Base-by-base conservation (phyloP, 2,888 invertebrate genomes). In the Gryllus longicercus region DNA sequence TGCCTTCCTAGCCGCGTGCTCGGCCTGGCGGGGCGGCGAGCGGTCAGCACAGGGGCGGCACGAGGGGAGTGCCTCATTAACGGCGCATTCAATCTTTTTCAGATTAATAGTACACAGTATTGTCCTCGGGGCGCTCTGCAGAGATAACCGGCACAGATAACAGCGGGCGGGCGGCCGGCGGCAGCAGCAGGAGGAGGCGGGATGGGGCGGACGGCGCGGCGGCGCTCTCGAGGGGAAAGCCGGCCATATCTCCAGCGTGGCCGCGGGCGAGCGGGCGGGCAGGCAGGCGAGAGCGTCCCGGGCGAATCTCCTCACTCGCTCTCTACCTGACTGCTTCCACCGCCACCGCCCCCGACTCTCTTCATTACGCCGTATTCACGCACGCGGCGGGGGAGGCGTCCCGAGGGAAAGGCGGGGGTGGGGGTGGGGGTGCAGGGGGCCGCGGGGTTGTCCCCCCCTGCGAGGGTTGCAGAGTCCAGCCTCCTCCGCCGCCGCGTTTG, bases 301-400 rank as follows among this genome's bases (percentile, higher is more conserved):
- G 51, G 78, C 51, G 38, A 38, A 38, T 38, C 23, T 51, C 78
- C 78, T 78, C 51, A 51, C 51, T 50, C 51, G 51, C 50, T 23
- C 78, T 50, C 51, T 50, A 50, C 78, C 78, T 50, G 49, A 38
- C 77, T 18, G 38, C 49, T 50, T 50, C 50, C 77, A 21, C 77
- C 14, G 23, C 77, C n/a, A 18, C 49, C 49, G 23, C 78, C 51
- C 51, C 50, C 78, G 51, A 25, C 78, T 78, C 51, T 50, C 78
- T 51, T 78, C 78, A 50, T 23, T 63, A 63, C 63, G 63, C 63
- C n/a, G 63, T n/a, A 63, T 63, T 63, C 63, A 63, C 63, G 63
- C 63, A 63, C 63, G 63, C 63, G 63, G 63, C 63, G n/a, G 63
- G 63, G 38, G 63, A 63, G n/a, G 63, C n/a, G 63, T 63, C 63